Base-by-base conservation (phyloP, 2,888 invertebrate genomes). In the Apomyelois bistriatella region DNA sequence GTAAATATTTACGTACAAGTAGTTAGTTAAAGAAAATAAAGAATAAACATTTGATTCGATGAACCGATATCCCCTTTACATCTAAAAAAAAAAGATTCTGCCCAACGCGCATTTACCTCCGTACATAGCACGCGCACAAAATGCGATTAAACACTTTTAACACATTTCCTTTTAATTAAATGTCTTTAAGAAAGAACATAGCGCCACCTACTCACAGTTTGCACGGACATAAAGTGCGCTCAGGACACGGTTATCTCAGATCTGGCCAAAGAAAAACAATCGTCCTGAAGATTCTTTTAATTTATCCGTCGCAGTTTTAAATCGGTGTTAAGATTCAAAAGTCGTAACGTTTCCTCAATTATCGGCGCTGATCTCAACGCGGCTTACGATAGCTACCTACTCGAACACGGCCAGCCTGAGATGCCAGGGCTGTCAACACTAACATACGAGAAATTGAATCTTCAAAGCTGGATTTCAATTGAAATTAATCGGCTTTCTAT, bases 221-320 rank as follows among this genome's bases (percentile, higher is more conserved):
- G 74, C 65, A 73, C 74, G 75, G 74, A 78, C 80, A 83, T 85
- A 85, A 85, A 85, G 83, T 82, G 78, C 73, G 79, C 71, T 75
- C 79, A 73, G 71, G 75, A 82, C 83, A 80, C 65, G 76, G 79
- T 84, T 85, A 88, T 88, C 87, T 66, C 69, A 59, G 71, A 86
- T 86, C 85, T 70, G 32, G 32, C 15, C 32, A 76, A 74, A 77
- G 78, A 79, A 79, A 83, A 84, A 85, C 82, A 85, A 85, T 82
- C 74, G 75, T 58, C 70, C 72, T 66, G 74, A 71, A 79, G 68
- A 81, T 82, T 84, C 85, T 80, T 86, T 88, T 88, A 87, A 88
- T 87, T 87, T 87, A 87, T 84, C 84, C 82, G 74, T 81, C 76
- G 78, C 77, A 77, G 81, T 84, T 86, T 86, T 84, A 85, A 86